Evolutionary conservation across 2,797 vertebrate species (phyloP).

Genomic region (Urophycis tenuis): DNA sequence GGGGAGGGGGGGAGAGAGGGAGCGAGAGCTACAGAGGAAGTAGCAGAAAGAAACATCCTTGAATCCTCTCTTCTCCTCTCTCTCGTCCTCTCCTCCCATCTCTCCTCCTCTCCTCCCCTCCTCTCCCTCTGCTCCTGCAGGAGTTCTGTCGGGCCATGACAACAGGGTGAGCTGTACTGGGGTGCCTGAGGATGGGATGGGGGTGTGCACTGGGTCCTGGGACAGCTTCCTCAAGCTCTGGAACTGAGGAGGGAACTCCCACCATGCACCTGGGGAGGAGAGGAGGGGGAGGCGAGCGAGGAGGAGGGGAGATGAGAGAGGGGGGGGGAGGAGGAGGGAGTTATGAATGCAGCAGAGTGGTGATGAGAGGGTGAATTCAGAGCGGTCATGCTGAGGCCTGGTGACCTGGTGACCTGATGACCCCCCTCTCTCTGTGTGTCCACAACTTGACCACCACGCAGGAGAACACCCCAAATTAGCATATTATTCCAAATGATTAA

Average conservation of each 20-base stretch:
- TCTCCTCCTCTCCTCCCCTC: background rate
- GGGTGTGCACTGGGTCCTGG: constrained; percentile 94
- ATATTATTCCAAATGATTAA: constrained; percentile 31
- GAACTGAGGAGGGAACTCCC: constrained; percentile 72
- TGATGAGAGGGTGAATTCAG: no score
- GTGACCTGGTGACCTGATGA: no score
- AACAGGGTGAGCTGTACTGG: constrained; percentile 97
- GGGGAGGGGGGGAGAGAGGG: background rate
- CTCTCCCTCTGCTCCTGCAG: constrained; percentile 35
- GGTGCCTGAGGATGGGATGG: constrained; percentile 87
- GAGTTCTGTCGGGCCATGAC: constrained; percentile 88
- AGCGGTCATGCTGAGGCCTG: no score
- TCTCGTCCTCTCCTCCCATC: background rate
- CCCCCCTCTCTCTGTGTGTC: no score
- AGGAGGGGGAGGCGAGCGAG: background rate
- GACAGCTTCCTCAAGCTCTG: constrained; percentile 98
- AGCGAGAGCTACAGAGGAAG: background rate
- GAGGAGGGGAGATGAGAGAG: no score
- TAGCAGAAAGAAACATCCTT: background rate
- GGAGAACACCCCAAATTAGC: constrained; percentile 30
- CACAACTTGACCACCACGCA: no score
- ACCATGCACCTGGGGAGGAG: background rate
- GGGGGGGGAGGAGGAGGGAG: background rate
- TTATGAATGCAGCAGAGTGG: no score
- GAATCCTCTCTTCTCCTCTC: background rate